Evolutionary conservation across 2,113 vertebrate genomes (phyloP).

Genomic region (Oreochromis tanganicae): DNA sequence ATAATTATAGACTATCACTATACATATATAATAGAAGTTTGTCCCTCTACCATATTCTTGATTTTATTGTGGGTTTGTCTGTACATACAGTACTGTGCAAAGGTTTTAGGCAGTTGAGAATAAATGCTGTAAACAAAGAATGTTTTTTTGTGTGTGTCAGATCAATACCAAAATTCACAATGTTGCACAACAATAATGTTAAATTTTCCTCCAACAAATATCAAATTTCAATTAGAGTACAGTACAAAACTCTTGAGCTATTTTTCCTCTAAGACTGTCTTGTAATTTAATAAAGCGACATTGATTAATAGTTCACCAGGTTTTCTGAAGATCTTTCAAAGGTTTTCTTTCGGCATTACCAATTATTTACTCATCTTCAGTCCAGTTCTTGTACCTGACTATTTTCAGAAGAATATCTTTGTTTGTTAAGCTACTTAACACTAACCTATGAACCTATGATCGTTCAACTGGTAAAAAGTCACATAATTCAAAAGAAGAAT

Average conservation of each 20-base stretch:
- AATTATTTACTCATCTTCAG: background rate
- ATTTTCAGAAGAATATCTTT: background rate
- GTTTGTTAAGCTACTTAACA: background rate
- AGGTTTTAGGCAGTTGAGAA: background rate
- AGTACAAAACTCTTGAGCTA: background rate
- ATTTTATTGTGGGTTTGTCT: background rate
- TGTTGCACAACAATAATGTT: background rate
- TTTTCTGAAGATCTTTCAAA: background rate
- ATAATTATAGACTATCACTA: background rate
- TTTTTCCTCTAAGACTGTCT: background rate
- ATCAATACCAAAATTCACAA: background rate
- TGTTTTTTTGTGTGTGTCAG: background rate
- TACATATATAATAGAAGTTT: background rate
- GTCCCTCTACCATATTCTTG: background rate
- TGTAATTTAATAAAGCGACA: background rate
- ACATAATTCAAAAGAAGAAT: background rate
- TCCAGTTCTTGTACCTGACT: background rate
- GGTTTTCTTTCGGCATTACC: background rate
- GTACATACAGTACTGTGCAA: background rate
- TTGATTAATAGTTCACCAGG: background rate
- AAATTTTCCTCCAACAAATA: background rate
- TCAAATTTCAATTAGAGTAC: background rate
- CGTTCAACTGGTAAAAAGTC: background rate
- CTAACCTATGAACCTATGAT: background rate
- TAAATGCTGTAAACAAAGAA: background rate